Evolutionary conservation across 2,797 vertebrate genomes (phyloP).

Genomic region (Anabas testudineus): DNA sequence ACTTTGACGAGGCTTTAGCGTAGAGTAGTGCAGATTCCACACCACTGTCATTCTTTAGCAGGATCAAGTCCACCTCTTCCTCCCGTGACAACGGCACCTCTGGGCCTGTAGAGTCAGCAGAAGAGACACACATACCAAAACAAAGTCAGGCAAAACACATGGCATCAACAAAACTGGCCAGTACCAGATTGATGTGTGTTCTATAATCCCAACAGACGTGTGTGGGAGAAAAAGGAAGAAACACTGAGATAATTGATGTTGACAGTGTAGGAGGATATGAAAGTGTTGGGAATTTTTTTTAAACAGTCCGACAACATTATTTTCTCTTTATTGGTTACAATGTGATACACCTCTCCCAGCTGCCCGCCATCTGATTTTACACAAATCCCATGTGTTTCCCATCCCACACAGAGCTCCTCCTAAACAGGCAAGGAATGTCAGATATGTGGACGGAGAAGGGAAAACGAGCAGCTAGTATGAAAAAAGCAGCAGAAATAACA

Average conservation of each 20-base stretch:
- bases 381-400: conserved; percentile 78
- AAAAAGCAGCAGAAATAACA: conserved; percentile 80
- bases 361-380: conserved; percentile 60
- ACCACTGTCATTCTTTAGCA: conserved; percentile 91
- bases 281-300: conserved; percentile 43
- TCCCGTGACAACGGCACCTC: conserved; percentile 80
- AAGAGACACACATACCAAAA: conserved; percentile 35
- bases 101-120: conserved; percentile 46
- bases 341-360: conserved; percentile 50
- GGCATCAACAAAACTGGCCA: conserved; percentile 4
- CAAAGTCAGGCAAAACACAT: conserved; percentile 17
- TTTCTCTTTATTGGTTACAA: conserved; percentile 39
- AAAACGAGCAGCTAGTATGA: conserved; percentile 63
- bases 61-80: conserved; percentile 90
- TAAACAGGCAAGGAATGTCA: conserved; percentile 80
- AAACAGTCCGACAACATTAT: conserved; percentile 42
- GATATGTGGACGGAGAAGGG: conserved; percentile 69
- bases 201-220: conserved; percentile 31
- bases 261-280: conserved; percentile 54
- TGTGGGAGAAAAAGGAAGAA: conserved; percentile 60
- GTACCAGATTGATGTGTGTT: conserved; percentile 21
- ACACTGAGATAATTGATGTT: conserved; percentile 27
- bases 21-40: conserved; percentile 96
- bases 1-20: conserved; percentile 97
- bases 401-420: conserved; percentile 73